These are phyloP conservation scores for Sebastolobus alascanus DNA, from an alignment of 2,797 vertebrate genomes.

Conservation along the genomic window DNA sequence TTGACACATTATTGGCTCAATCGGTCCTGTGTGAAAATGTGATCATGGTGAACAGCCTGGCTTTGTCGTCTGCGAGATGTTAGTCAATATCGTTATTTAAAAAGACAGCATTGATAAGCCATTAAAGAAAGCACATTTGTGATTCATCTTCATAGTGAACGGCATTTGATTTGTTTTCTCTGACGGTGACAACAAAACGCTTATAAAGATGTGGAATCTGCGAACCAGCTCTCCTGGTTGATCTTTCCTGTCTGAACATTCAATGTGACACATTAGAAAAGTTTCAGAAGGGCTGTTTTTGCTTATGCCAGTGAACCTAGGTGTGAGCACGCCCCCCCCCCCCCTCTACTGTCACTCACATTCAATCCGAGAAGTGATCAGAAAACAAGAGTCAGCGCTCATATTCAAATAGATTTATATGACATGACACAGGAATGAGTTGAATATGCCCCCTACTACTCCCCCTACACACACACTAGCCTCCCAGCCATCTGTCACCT, in stretches of 20 bases:
- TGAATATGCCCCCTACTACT: conserved; percentile 64
- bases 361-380: conserved; percentile 68
- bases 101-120: conserved; percentile 31
- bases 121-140: conserved; percentile 27
- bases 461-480: conserved; percentile 24
- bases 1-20: conserved; percentile 21
- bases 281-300: conserved; percentile 51
- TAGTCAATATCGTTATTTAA: conserved; percentile 30
- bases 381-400: conserved; percentile 67
- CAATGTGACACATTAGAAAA: conserved; percentile 61
- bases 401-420: conserved; percentile 80
- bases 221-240: conserved; percentile 35
- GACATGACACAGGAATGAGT: conserved; percentile 78
- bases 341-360: conserved; percentile 70
- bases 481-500: conserved; percentile 76
- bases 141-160: not conserved
- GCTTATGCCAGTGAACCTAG: conserved; percentile 43
- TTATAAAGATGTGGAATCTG: conserved; percentile 34
- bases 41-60: not conserved
- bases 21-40: not conserved
- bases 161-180: conserved; percentile 37
- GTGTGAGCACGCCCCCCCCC: conserved; percentile 35
- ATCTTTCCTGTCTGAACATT: conserved; percentile 56
- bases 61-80: conserved; percentile 16
- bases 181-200: conserved; percentile 37